phyloP scores from a whole-genome alignment of 2,797 vertebrate species.

The Lemur catta region DNA sequence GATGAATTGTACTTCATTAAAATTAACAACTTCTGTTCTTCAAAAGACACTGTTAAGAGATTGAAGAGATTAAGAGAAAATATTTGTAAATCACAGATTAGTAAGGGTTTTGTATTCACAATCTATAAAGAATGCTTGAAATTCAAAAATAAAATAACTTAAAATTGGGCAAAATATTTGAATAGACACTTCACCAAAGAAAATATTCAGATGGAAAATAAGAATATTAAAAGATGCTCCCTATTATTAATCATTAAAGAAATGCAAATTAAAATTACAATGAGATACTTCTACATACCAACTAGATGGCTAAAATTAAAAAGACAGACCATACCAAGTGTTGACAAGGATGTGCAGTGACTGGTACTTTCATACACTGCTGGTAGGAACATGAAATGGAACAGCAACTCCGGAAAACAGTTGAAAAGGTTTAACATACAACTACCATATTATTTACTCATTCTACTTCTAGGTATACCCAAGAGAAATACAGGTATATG shows the following conservation, averaged over 20 bases:
- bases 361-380: fast-evolving
- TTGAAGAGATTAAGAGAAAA: neutral
- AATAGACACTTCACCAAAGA: neutral
- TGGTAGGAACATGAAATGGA: neutral
- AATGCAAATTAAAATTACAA: neutral
- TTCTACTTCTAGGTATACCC: neutral
- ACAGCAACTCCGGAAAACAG: neutral
- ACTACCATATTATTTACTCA: neutral
- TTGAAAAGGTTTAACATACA: neutral
- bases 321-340: neutral
- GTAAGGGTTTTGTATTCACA: neutral
- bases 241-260: neutral
- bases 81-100: neutral
- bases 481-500: neutral
- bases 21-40: neutral
- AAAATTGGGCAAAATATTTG: neutral
- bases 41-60: neutral
- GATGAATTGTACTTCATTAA: neutral
- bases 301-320: neutral
- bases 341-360: fast-evolving
- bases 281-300: no score
- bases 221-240: neutral
- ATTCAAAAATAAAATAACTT: neutral
- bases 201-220: neutral
- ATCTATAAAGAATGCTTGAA: neutral